These are phyloP conservation scores for Athalia rosae DNA, from an alignment of 2,888 invertebrate genomes.

Conservation along the genomic window DNA sequence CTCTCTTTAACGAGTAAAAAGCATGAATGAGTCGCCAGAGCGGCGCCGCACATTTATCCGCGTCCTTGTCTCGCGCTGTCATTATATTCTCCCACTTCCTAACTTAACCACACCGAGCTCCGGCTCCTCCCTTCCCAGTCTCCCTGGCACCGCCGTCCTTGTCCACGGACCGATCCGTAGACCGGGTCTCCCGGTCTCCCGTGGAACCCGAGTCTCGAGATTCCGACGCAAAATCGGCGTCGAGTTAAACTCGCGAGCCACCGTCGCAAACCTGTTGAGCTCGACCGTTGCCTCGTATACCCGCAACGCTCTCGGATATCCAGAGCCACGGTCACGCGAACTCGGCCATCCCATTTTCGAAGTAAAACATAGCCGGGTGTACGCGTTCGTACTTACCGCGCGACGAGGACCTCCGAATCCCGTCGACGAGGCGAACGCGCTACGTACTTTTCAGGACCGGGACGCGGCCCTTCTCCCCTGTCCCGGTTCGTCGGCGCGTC, in stretches of 20 bases:
- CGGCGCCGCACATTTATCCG: slow-evolving; percentile 66
- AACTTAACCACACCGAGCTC: slow-evolving; percentile 19
- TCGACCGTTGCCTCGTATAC: background rate
- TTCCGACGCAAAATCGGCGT: slow-evolving; percentile 20
- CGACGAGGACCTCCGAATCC: too few species aligned
- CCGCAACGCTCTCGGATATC: too few species aligned
- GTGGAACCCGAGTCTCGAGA: slow-evolving; percentile 16
- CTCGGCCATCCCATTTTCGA: too few species aligned
- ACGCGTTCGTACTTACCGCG: too few species aligned
- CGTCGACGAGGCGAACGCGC: too few species aligned
- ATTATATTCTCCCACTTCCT: slow-evolving; percentile 50
- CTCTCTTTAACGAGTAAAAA: slow-evolving; percentile 66
- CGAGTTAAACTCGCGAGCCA: background rate
- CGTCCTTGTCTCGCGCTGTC: slow-evolving; percentile 60
- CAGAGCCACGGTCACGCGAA: too few species aligned
- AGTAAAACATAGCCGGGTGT: too few species aligned
- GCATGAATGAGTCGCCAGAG: slow-evolving; percentile 69
- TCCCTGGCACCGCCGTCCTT: slow-evolving; percentile 21
- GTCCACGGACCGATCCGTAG: slow-evolving; percentile 20
- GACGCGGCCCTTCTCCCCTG: too few species aligned
- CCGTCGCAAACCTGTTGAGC: slow-evolving; percentile 38
- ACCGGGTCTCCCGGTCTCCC: slow-evolving; percentile 18
- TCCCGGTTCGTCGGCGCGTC: too few species aligned
- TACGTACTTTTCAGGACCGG: too few species aligned
- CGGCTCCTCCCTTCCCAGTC: slow-evolving; percentile 9